A percentile compares a stretch with the other conserved stretches of the same genome.
phyloP scores from a whole-genome alignment of 2,888 invertebrate genomes.

The Microdon myrmicae region DNA sequence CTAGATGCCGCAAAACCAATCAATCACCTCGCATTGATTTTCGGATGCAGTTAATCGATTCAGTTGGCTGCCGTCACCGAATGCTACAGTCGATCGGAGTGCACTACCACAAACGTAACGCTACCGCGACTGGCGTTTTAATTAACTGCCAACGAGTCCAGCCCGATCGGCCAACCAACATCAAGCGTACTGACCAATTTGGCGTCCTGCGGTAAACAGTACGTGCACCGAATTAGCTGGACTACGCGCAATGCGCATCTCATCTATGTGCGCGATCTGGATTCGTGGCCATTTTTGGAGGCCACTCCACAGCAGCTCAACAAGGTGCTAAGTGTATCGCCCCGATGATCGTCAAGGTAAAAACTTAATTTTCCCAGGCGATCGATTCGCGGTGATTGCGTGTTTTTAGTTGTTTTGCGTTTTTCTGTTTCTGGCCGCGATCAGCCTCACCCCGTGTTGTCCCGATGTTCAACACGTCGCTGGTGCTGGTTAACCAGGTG shows the following conservation, averaged over 20 bases:
- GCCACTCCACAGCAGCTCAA: constrained; percentile 13
- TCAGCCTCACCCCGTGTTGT: constrained; percentile 37
- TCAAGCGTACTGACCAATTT: constrained; percentile 38
- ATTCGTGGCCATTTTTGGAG: constrained; percentile 49
- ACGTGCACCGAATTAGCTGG: constrained; percentile 51
- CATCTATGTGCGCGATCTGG: constrained; percentile 40
- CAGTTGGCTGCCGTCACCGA: constrained; percentile 15
- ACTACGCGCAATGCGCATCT: constrained; percentile 7
- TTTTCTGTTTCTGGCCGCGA: constrained; percentile 14
- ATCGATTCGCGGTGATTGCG: constrained; percentile 49
- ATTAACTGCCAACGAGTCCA: constrained; percentile 34
- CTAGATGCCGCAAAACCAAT: constrained; percentile 31
- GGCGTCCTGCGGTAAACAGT: constrained; percentile 39
- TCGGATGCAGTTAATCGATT: constrained; percentile 32
- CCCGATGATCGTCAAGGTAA: constrained; percentile 17
- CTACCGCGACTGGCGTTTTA: constrained; percentile 35
- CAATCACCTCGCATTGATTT: constrained; percentile 32
- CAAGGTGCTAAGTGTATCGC: constrained; percentile 52
- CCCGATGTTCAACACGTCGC: constrained; percentile 19
- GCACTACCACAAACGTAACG: constrained; percentile 13
- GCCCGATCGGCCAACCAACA: not conserved
- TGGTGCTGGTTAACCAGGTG: constrained; percentile 31
- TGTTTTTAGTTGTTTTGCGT: constrained; percentile 44
- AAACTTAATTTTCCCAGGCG: constrained; percentile 52
- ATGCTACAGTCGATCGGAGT: constrained; percentile 21